phyloP scores from a whole-genome alignment of 1,140 invertebrate genomes.

The Penaeus vannamei region DNA sequence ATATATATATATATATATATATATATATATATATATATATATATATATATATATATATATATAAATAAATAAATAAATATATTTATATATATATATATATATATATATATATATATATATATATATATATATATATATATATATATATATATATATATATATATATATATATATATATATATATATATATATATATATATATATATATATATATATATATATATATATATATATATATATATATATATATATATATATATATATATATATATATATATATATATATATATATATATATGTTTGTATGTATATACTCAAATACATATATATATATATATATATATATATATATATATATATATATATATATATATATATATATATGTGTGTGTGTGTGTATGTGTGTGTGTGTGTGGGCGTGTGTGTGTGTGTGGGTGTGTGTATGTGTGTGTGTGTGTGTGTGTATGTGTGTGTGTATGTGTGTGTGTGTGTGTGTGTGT shows the following conservation, averaged over 20 bases:
- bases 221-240: background rate
- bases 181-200: background rate
- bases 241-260: background rate
- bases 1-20: background rate
- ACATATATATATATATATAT: background rate
- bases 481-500: constrained; percentile 1
- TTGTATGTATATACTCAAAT: background rate
- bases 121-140: background rate
- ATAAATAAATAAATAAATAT: background rate
- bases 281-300: background rate
- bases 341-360: background rate
- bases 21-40: background rate
- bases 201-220: background rate
- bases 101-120: background rate
- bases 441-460: constrained; percentile 16
- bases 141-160: constrained; percentile 27
- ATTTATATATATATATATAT: background rate
- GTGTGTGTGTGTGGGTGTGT: background rate
- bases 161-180: constrained; percentile 28
- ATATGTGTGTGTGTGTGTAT: background rate
- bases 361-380: constrained; percentile 12
- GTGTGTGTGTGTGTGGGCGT: background rate
- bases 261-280: background rate
- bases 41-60: background rate
- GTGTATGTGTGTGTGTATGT: constrained; percentile 16